Percentiles rank a stretch among this genome's conserved stretches.
These are phyloP conservation scores for Arrhopalites spinosus DNA, from an alignment of 2,888 invertebrate species.

Conservation along the genomic window DNA sequence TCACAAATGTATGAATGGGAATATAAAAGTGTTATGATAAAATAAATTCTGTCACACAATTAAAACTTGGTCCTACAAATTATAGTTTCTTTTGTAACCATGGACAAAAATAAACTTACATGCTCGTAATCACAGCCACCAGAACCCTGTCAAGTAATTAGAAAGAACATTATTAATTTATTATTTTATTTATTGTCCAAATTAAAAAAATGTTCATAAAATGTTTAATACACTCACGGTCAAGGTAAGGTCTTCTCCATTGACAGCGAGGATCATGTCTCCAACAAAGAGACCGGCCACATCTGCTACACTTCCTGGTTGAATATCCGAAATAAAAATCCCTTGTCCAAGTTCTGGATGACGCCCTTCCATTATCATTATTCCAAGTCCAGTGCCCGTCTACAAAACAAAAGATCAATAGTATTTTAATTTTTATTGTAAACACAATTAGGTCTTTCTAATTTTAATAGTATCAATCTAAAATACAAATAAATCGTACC, in stretches of 20 bases:
- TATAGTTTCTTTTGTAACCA: too few species aligned
- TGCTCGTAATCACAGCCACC: constrained; percentile 85
- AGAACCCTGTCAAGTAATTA: too few species aligned
- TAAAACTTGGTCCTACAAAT: too few species aligned
- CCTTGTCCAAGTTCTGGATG: constrained; percentile 87
- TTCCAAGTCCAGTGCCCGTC: constrained; percentile 73
- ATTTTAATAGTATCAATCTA: not conserved
- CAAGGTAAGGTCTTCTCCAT: constrained; percentile 77
- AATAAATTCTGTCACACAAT: too few species aligned
- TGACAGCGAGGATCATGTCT: constrained; percentile 95
- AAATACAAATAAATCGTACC: constrained; percentile 63
- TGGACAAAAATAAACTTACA: constrained; percentile 64
- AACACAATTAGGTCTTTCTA: not conserved
- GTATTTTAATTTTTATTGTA: too few species aligned
- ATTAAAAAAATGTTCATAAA: too few species aligned
- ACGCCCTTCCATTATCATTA: constrained; percentile 94
- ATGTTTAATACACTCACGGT: too few species aligned
- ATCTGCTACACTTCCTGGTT: constrained; percentile 86
- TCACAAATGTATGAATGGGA: too few species aligned
- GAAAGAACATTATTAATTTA: too few species aligned
- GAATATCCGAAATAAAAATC: constrained; percentile 90
- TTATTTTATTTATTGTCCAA: too few species aligned
- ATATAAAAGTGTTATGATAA: too few species aligned
- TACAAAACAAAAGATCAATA: not conserved
- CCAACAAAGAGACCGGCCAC: constrained; percentile 93